A percentile compares a stretch with the other conserved stretches of the same genome.
These are phyloP conservation scores for Macaria liturata DNA, from an alignment of 2,888 invertebrate genomes.

Conservation along the genomic window DNA sequence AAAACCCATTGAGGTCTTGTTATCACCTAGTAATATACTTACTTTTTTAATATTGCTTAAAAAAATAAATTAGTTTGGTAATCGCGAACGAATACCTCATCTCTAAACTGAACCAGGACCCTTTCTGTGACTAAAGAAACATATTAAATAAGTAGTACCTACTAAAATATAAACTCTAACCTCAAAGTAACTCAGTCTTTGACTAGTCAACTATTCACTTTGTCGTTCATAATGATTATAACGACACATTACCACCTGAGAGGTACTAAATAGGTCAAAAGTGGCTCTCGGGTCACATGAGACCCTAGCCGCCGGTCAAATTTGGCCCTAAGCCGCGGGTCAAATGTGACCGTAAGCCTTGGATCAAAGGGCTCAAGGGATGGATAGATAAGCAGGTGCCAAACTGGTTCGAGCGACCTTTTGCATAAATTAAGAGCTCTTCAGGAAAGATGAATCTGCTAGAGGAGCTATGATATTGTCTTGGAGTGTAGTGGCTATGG, in stretches of 20 bases:
- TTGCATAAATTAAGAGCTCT: conserved; percentile 12
- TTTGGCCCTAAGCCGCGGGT: conserved; percentile 5
- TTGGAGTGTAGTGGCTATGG: too few relatives aligned
- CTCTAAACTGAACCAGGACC: too few relatives aligned
- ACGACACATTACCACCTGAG: background rate
- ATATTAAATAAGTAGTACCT: too few relatives aligned
- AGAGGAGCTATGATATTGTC: too few relatives aligned
- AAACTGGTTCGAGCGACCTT: conserved; percentile 10
- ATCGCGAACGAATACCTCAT: too few relatives aligned
- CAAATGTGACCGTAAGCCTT: conserved; percentile 1
- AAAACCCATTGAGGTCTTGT: too few relatives aligned
- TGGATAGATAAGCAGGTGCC: background rate
- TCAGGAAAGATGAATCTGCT: background rate
- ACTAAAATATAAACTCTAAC: too few relatives aligned
- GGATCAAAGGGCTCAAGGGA: conserved; percentile 10
- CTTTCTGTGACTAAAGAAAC: too few relatives aligned
- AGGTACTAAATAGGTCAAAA: too few relatives aligned
- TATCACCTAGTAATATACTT: too few relatives aligned
- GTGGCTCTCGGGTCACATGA: background rate
- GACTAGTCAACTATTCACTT: conserved; percentile 7
- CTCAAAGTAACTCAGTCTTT: background rate
- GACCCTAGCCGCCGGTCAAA: background rate
- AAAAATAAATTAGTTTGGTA: too few relatives aligned
- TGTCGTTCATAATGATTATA: background rate
- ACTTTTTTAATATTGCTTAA: too few relatives aligned